A percentile compares a stretch with the other conserved stretches of the same genome.
Evolutionary conservation across 2,888 invertebrate genomes (phyloP).

Genomic region (Dynastes hyllus): DNA sequence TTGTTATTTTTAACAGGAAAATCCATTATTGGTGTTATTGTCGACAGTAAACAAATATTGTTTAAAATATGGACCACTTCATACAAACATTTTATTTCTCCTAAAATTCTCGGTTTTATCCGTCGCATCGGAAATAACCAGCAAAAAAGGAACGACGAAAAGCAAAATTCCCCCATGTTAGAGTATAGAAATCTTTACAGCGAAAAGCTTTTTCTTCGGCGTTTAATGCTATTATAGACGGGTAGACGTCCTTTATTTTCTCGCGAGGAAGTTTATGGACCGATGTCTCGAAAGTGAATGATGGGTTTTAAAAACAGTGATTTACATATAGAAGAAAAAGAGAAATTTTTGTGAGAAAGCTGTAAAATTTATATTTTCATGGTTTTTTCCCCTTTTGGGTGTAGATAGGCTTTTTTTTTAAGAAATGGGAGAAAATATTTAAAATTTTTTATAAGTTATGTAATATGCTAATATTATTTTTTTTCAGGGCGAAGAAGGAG

Average conservation of each 20-base stretch:
- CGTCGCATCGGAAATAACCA: neutral
- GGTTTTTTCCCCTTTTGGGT: no score
- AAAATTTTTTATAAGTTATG: no score
- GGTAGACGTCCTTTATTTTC: conserved; percentile 9
- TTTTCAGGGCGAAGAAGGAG: no score
- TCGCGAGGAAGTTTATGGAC: conserved; percentile 21
- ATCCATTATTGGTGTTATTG: neutral
- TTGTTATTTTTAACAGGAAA: no score
- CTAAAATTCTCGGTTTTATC: neutral
- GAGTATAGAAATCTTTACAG: conserved; percentile 21
- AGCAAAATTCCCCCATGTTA: conserved; percentile 4
- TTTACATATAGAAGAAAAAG: conserved; percentile 20
- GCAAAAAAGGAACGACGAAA: neutral
- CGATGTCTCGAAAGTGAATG: neutral
- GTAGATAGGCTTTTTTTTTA: no score
- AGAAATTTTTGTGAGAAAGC: no score
- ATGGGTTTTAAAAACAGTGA: conserved; percentile 16
- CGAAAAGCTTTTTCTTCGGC: conserved; percentile 39
- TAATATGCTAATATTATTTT: no score
- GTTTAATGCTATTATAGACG: conserved; percentile 26
- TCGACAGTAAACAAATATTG: neutral
- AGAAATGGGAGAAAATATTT: no score
- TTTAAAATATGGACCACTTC: neutral
- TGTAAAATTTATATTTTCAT: no score
- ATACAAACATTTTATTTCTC: neutral